Base-by-base conservation (phyloP, 1,140 invertebrate genomes). In the Coenobita brevimanus region DNA sequence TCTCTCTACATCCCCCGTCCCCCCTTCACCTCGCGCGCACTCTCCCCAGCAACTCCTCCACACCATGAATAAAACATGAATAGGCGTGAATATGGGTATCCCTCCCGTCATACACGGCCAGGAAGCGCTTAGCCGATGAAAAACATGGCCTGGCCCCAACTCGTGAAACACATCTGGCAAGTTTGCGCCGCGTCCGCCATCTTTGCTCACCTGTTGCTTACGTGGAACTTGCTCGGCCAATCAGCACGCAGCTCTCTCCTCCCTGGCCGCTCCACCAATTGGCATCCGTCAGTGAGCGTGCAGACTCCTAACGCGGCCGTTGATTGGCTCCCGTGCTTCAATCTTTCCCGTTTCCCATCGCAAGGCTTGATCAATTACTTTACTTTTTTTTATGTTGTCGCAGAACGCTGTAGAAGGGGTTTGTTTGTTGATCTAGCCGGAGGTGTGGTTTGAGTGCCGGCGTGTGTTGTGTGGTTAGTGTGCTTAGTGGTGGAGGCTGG, bases 191-290 rank as follows among this genome's bases (percentile, higher is more conserved):
- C 69, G 27, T 67, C 89, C 85, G 89, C 89, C 89, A 90, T 90
- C 86, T 90, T 90, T 79, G 73, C 78, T 90, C 89, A 90, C 89
- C 89, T 90, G 89, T 90, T 90, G 89, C 89, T 90, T 90, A 90
- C 89, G 89, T 90, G 89, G 80, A 84, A 64, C 79, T 82, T 86
- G 75, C 84, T 88, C 80, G 87, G 79, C 89, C 89, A 90, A 90
- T 88, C 84, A 90, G 38, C 80, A 81, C 50, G 78, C 33, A 79
- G 89, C 89, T 90, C 81, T 87, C 86, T 88, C 85, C 62, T 43
- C 79, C 57, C 67, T 79, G 79, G 89, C 84, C 75, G 76, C 89
- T 90, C 71, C 46, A 85, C 86, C 86, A 88, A 88, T 88, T 88
- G 86, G 86, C 86, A 62, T 82, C 86, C 69, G 79, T 88, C 86